Evolutionary conservation across 2,888 invertebrate species (phyloP), one percentile per base, ranked within the genome.

Genomic region (Leptinotarsa rubiginosa): DNA sequence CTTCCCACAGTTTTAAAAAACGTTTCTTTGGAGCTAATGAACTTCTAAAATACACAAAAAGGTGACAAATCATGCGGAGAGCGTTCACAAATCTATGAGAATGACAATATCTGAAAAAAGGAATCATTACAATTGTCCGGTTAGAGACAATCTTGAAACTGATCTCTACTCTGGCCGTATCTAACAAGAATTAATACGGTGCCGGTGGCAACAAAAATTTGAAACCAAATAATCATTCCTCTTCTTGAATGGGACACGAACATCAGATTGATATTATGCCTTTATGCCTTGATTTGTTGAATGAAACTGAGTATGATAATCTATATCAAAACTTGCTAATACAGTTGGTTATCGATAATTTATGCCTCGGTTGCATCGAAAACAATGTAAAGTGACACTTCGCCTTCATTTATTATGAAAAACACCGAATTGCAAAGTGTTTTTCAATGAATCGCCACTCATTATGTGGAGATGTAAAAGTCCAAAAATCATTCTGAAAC

Each of bases 51-150:
- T 31, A 5, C 25, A 62, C 31, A 25, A 62, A 62, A 62, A 62
- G 18, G 16, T 5, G 31, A 15, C 31, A 62, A 62, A 31, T 62
- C 62, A 31, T 16, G 62, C 62, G 62, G 15, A 62, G n/a, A 25
- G 62, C 31, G 15, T 62, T 62, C 5, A 62, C 31, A 31, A 62
- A 62, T 62, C 31, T 31, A 25, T 62, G 31, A 62, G 62, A 62
- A 62, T 62, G 62, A 62, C 62, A 62, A 62, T 62, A n/a, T 25
- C 25, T 13, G 10, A 25, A n/a, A 62, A 62, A n/a, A 62, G 31
- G n/a, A 15, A 31, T 59, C 12, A 52, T 56, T 56, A 56, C 20
- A 56, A 62, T 62, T 25, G 31, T 62, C 59, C 59, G 31, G 25
- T 25, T 22, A 62, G 31, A 62, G 59, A 62, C 59, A 62, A 31